Evolutionary conservation across 2,113 vertebrate genomes (phyloP), one percentile per base, ranked within the genome.

Genomic region (Anhinga rufa): DNA sequence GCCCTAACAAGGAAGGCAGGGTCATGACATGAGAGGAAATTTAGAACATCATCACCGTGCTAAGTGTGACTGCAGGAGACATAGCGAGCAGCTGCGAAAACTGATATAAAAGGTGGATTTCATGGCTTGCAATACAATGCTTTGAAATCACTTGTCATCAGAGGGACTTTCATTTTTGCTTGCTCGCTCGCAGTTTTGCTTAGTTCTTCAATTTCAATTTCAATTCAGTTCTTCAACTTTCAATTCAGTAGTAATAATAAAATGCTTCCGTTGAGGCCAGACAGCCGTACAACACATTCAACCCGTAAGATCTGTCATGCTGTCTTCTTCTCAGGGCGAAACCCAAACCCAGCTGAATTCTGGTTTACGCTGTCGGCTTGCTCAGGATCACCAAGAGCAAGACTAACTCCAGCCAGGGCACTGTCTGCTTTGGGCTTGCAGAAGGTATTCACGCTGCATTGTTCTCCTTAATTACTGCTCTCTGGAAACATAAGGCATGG

Each of bases 401-500:
- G 70, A 65, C 36, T 18, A 32, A 21, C 40, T 86, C 51, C 52
- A 86, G 54, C n/a, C 58, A 48, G 54, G 21, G 14, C 61, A 58
- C 32, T 52, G 80, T 29, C 34, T 5, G 2, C 61, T 72, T 75
- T 65, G 74, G 70, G 31, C 68, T 87, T 62, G 58, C 20, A 52
- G 84, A 55, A 90, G 71, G 55, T 61, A 40, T 40, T 80, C 2
- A 2, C 34, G 42, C 62, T 58, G 12, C 29, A 19, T 77, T 83
- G 24, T 95, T 90, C 55, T 88, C 71, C 60, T 70, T 90, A 96
- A 95, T 93, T 77, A 92, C 78, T 91, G 44, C 51, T 93, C 82
- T 82, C 64, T 90, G 71, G 46, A 91, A 95, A 77, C 34, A 9
- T 29, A 76, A 84, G 80, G 84, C 84, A 90, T 15, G 31, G 48